Base-by-base conservation (phyloP, 2,797 vertebrate genomes). In the Toxotes lorentzi region DNA sequence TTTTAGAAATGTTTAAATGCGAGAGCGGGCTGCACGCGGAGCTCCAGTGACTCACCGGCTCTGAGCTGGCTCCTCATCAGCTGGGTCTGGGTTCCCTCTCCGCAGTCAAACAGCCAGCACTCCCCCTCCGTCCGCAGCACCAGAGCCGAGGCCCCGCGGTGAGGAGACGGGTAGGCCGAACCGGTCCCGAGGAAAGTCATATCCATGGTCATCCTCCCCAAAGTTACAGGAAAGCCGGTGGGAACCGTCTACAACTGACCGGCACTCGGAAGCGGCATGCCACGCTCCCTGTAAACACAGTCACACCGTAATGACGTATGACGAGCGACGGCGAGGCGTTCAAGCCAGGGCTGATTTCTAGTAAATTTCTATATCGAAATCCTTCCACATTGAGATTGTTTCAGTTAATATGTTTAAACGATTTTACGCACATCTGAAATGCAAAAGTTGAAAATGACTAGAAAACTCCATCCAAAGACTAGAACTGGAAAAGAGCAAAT, bases 21-120 rank as follows among this genome's bases (percentile, higher is more conserved):
- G 58, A 7, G 17, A n/a, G 17, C 53, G 32, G n/a, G 14, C 21
- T 9, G 3, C 17, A 51, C n/a, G 43, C 7, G n/a, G 2, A 7
- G 32, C n/a, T 6, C 5, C n/a, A n/a, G 35, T 4, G 53, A 60
- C 92, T 93, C 70, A 97, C 98, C 95, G 88, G 97, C 96, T 88
- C 93, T 91, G 4, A 99, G 93, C 0, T 91, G 94, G 85, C 97
- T 99, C 92, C 88, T 97, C 97, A 98, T 98, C 47, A 98, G 84
- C 27, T 99, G 97, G 0, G 97, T 99, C 87, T 98, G 98, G 0
- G 97, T 99, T 0, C 97, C 97, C 48, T 99, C 98, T 0, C 97
- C 98, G 62, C 97, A 99, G 91, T 98, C 98, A n/a, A 99, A 99
- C 61, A 99, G 94, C 97, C 97, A 99, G 64, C 95, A 96, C 1